These are phyloP conservation scores for Clarias gariepinus DNA, from an alignment of 2,113 vertebrate species.

Conservation along the genomic window DNA sequence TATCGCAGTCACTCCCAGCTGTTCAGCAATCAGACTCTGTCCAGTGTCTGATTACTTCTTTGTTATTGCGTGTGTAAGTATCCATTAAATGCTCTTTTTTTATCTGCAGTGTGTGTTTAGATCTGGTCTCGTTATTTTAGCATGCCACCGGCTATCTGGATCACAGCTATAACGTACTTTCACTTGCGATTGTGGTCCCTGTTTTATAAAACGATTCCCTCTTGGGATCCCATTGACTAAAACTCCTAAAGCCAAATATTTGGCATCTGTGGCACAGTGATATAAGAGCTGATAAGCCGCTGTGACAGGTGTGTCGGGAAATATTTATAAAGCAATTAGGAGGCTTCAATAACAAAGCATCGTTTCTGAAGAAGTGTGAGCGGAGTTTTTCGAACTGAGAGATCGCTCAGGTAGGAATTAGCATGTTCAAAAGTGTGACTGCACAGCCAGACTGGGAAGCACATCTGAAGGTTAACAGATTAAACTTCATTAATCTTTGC, in stretches of 20 bases:
- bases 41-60: neutral
- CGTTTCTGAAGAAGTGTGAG: slow-evolving; percentile 15
- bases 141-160: neutral
- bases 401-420: neutral
- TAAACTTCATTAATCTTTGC: no score
- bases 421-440: neutral
- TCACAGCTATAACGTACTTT: neutral
- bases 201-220: neutral
- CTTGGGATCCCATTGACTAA: neutral
- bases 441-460: neutral
- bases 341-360: slow-evolving; percentile 8
- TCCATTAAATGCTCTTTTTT: slow-evolving; percentile 31
- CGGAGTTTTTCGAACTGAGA: neutral
- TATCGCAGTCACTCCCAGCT: slow-evolving; percentile 23
- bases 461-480: neutral
- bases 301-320: slow-evolving; percentile 32
- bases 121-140: neutral
- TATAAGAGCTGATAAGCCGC: slow-evolving; percentile 15
- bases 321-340: slow-evolving; percentile 38
- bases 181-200: neutral
- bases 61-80: slow-evolving; percentile 8
- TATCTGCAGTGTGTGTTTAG: slow-evolving; percentile 1
- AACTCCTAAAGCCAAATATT: slow-evolving; percentile 23
- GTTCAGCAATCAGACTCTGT: slow-evolving; percentile 1
- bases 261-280: slow-evolving; percentile 19